phyloP scores from a whole-genome alignment of 2,888 invertebrate species.

The Eupithecia subfuscata region DNA sequence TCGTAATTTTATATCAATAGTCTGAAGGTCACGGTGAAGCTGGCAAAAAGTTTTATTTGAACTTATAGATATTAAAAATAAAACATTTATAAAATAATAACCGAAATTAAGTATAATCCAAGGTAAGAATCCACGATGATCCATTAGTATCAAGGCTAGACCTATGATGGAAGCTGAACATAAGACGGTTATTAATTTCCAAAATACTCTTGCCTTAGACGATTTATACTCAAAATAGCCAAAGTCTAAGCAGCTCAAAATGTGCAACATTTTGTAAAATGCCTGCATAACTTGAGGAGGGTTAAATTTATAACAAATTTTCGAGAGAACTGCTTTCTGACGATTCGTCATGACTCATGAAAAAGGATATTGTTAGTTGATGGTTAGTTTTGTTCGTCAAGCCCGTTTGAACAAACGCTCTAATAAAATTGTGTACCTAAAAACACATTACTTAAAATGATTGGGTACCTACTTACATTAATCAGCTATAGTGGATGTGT shows the following conservation, averaged over 20 bases:
- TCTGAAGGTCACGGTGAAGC: not conserved
- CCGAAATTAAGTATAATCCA: not conserved
- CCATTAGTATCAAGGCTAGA: not conserved
- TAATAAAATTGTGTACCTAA: too few relatives aligned
- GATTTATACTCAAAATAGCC: slow-evolving; percentile 31
- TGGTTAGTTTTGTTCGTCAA: too few relatives aligned
- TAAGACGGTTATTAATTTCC: slow-evolving; percentile 5
- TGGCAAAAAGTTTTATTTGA: not conserved
- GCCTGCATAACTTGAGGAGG: too few relatives aligned
- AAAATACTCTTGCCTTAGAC: not conserved
- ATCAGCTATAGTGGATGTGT: too few relatives aligned
- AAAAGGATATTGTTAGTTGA: too few relatives aligned
- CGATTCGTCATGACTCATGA: too few relatives aligned
- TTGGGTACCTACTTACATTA: not conserved
- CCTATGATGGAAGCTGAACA: not conserved
- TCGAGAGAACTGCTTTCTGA: not conserved
- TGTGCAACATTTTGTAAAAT: not conserved
- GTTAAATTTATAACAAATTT: too few relatives aligned
- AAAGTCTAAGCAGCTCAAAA: not conserved
- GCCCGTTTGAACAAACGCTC: too few relatives aligned
- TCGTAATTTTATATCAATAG: not conserved
- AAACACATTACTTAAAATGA: not conserved
- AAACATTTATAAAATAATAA: not conserved
- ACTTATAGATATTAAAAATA: not conserved
- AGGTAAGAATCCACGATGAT: not conserved